A percentile compares a stretch with the other conserved stretches of the same genome.
phyloP scores from a whole-genome alignment of 1,140 invertebrate genomes.

The Drosophila bipectinata region DNA sequence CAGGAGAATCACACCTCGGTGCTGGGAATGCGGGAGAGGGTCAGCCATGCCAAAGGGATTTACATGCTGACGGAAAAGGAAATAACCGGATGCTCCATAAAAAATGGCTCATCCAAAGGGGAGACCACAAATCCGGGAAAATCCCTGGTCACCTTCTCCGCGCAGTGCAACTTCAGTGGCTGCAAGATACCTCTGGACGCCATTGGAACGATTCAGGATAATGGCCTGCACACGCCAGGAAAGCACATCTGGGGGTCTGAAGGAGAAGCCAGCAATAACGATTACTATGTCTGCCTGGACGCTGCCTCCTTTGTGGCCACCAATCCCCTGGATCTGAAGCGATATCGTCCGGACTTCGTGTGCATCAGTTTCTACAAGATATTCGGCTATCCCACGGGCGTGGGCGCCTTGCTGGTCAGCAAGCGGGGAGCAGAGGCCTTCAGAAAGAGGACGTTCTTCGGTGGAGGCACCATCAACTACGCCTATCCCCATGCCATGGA shows the following conservation, averaged over 20 bases:
- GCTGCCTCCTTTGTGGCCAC: constrained; percentile 93
- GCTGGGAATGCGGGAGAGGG: constrained; percentile 93
- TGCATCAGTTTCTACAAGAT: constrained; percentile 98
- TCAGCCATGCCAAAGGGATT: constrained; percentile 84
- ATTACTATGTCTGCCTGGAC: constrained; percentile 94
- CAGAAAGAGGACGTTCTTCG: constrained; percentile 91
- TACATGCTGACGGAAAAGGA: constrained; percentile 85
- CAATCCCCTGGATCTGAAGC: constrained; percentile 90
- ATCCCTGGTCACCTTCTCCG: constrained; percentile 94
- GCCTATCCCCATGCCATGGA: constrained; percentile 89
- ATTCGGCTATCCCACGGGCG: constrained; percentile 98
- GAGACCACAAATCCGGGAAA: constrained; percentile 69
- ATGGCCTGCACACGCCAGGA: constrained; percentile 85
- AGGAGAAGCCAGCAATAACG: constrained; percentile 54
- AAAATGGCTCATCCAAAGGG: no score
- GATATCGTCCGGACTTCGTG: constrained; percentile 93
- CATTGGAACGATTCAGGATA: constrained; percentile 88
- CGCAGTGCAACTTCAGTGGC: constrained; percentile 97
- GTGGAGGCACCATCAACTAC: constrained; percentile 95
- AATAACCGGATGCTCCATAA: constrained; percentile 52
- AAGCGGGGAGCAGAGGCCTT: constrained; percentile 88
- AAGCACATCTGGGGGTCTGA: constrained; percentile 19
- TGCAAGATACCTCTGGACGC: constrained; percentile 93
- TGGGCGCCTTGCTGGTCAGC: constrained; percentile 93
- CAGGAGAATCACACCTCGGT: constrained; percentile 98